Conservation (phyloP, 2,888 invertebrate genomes). For the Polymixis lichenea region DNA sequence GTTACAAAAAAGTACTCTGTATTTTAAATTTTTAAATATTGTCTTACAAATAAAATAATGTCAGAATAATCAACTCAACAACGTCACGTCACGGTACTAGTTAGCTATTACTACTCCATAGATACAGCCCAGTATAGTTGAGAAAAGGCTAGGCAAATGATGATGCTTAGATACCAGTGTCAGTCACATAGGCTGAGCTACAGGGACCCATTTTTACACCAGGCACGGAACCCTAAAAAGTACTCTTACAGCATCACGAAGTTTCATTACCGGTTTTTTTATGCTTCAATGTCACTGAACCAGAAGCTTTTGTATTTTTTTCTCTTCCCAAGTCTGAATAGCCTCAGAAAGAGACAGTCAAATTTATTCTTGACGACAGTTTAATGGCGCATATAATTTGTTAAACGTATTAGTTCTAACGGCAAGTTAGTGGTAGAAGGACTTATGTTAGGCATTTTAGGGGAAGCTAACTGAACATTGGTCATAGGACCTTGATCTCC, state of each 20-base stretch:
- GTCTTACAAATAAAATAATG: no score
- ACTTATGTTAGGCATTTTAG: not conserved
- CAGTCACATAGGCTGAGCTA: not conserved
- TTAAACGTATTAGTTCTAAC: constrained; percentile 40
- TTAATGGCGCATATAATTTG: constrained; percentile 68
- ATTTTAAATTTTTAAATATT: no score
- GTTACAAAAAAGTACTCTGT: no score
- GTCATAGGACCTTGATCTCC: not conserved
- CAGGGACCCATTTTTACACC: no score
- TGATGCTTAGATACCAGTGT: not conserved
- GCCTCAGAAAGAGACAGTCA: constrained; percentile 63
- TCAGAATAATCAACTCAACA: no score
- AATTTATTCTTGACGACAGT: constrained; percentile 71
- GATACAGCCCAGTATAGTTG: not conserved
- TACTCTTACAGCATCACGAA: constrained; percentile 66
- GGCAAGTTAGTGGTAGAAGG: constrained; percentile 12
- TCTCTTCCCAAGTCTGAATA: constrained; percentile 57
- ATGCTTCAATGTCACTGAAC: constrained; percentile 65
- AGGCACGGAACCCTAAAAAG: constrained; percentile 36
- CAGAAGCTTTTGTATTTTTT: constrained; percentile 64
- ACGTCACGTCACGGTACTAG: not conserved
- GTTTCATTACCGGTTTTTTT: constrained; percentile 67
- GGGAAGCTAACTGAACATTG: constrained; percentile 15
- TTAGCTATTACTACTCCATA: not conserved
- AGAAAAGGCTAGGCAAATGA: not conserved